Evolutionary conservation across 1,140 invertebrate species (phyloP).

Genomic region (Procambarus clarkii): DNA sequence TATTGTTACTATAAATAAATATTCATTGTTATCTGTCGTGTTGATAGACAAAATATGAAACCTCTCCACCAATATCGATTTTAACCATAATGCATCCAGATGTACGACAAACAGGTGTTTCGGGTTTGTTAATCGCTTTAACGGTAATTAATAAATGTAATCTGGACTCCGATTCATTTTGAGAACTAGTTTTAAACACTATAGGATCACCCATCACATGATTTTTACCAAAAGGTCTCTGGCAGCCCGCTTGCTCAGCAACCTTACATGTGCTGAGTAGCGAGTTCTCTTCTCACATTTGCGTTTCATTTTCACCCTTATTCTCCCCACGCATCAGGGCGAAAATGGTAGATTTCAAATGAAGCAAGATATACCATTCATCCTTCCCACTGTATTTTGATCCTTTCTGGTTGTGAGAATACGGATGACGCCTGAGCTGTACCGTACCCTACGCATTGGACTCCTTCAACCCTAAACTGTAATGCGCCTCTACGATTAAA

Average conservation of each 20-base stretch:
- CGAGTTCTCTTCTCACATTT: not conserved
- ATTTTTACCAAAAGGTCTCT: not conserved
- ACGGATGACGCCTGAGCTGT: not conserved
- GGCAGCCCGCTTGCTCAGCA: not conserved
- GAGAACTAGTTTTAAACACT: not conserved
- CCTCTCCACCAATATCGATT: conserved; percentile 33
- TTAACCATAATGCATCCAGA: conserved; percentile 27
- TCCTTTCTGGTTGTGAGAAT: not conserved
- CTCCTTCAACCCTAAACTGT: no score
- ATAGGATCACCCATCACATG: not conserved
- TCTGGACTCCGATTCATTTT: no score
- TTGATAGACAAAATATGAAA: not conserved
- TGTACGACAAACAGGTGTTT: conserved; percentile 11
- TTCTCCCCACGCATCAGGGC: not conserved
- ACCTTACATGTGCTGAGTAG: conserved; percentile 23
- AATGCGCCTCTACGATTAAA: no score
- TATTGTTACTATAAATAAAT: not conserved
- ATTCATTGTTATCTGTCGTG: not conserved
- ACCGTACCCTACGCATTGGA: not conserved
- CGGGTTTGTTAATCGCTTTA: not conserved
- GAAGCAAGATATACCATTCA: not conserved
- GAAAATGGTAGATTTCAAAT: not conserved
- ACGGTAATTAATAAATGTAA: no score
- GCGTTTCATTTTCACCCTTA: not conserved
- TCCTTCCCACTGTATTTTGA: not conserved